Evolutionary conservation across 2,113 vertebrate genomes (phyloP).

Genomic region (Oryzias curvinotus): DNA sequence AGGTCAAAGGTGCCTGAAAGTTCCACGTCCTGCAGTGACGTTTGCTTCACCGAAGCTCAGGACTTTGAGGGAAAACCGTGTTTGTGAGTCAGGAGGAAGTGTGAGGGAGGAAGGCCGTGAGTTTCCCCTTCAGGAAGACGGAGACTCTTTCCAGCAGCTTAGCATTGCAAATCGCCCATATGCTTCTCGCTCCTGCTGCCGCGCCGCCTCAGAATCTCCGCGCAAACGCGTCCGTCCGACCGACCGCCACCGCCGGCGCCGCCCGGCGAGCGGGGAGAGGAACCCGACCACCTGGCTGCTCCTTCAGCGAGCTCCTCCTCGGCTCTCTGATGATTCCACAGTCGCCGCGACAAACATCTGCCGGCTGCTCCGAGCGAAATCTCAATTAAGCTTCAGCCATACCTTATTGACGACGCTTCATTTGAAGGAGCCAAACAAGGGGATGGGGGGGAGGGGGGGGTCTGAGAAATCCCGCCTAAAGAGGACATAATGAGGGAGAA

Average conservation of each 20-base stretch:
- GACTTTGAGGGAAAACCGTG: too few relatives aligned
- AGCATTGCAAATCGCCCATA: conserved; percentile 32
- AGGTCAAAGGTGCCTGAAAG: too few relatives aligned
- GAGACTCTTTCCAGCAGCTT: conserved; percentile 12
- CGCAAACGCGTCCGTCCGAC: conserved; percentile 22
- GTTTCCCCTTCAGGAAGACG: conserved; percentile 1
- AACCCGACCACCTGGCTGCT: conserved; percentile 71
- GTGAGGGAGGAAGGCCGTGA: too few relatives aligned
- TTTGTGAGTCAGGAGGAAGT: too few relatives aligned
- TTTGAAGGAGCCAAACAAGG: conserved; percentile 31
- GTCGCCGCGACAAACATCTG: conserved; percentile 80
- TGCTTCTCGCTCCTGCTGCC: conserved; percentile 7
- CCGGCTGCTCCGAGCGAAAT: conserved; percentile 77
- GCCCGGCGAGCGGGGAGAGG: conserved; percentile 34
- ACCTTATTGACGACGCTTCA: conserved; percentile 66
- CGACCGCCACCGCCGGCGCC: conserved; percentile 22
- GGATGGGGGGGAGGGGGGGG: conserved; percentile 48
- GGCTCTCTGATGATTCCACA: conserved; percentile 79
- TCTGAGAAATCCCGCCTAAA: conserved; percentile 46
- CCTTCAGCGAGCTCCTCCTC: conserved; percentile 69
- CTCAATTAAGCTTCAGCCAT: conserved; percentile 78
- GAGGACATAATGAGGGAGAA: conserved; percentile 52
- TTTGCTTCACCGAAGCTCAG: too few relatives aligned
- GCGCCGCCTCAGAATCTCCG: not conserved
- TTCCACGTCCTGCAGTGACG: too few relatives aligned